These are phyloP conservation scores for Drosophila sucinea DNA, from an alignment of 1,140 invertebrate species.

Conservation along the genomic window DNA sequence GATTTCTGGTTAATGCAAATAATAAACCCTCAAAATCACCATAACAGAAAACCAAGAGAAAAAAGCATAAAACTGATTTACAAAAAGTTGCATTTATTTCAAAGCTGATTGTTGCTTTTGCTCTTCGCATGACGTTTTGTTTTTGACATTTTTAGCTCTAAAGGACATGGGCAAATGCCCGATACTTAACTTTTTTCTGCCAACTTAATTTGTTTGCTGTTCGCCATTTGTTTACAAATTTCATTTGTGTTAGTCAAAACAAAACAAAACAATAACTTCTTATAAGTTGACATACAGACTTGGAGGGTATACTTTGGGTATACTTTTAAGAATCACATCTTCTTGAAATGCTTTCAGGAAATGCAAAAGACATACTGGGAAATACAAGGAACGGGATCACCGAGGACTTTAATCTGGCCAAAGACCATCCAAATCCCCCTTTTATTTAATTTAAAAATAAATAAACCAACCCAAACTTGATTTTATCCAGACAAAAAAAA, in stretches of 20 bases:
- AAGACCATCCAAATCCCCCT: too few species aligned
- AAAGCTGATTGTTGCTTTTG: slow-evolving; percentile 25
- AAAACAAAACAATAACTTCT: slow-evolving; percentile 16
- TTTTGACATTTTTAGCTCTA: slow-evolving; percentile 23
- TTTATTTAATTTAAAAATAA: too few species aligned
- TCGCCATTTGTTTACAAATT: slow-evolving; percentile 79
- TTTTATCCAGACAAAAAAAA: too few species aligned
- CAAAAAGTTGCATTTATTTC: slow-evolving; percentile 36
- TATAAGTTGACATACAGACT: slow-evolving; percentile 56
- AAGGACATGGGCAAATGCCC: slow-evolving; percentile 50
- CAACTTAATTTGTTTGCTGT: slow-evolving; percentile 56
- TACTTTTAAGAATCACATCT: background rate
- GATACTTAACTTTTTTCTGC: slow-evolving; percentile 56
- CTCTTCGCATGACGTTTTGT: slow-evolving; percentile 38
- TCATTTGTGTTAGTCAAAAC: slow-evolving; percentile 69
- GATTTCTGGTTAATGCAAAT: slow-evolving; percentile 61
- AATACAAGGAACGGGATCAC: too few species aligned
- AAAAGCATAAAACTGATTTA: slow-evolving; percentile 17
- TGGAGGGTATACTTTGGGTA: slow-evolving; percentile 24
- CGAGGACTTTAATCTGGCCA: too few species aligned
- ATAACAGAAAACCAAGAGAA: slow-evolving; percentile 25
- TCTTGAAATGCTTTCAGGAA: too few species aligned
- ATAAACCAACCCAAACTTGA: too few species aligned
- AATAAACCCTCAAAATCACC: slow-evolving; percentile 39
- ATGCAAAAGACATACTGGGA: too few species aligned